Evolutionary conservation across 1,140 invertebrate genomes (phyloP).

Genomic region (Microplitis mediator): DNA sequence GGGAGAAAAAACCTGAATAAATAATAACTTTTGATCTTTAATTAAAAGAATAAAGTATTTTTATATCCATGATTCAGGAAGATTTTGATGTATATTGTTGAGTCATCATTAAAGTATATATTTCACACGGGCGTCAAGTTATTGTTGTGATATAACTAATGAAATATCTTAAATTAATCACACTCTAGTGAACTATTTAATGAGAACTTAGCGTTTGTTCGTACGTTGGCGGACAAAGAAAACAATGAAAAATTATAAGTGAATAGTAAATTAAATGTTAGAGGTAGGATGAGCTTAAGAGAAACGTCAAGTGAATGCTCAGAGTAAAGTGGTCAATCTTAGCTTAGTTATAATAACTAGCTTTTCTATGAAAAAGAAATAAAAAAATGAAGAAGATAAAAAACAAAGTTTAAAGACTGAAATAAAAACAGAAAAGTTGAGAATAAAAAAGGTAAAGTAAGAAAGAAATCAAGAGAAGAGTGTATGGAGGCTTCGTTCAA

Average conservation of each 20-base stretch:
- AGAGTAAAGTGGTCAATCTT: background rate
- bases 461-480: conserved; percentile 10
- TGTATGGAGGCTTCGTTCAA: conserved; percentile 6
- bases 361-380: background rate
- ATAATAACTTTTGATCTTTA: too few species aligned
- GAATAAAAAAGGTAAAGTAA: background rate
- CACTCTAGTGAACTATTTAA: background rate
- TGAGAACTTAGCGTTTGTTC: background rate
- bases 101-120: too few species aligned
- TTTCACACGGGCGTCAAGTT: too few species aligned
- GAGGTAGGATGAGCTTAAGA: background rate
- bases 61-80: too few species aligned
- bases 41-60: too few species aligned
- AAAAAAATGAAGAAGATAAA: background rate
- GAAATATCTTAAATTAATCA: background rate
- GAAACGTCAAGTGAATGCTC: background rate
- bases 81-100: too few species aligned
- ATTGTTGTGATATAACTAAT: background rate
- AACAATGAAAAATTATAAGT: background rate
- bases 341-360: conserved; percentile 4
- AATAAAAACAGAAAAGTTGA: background rate
- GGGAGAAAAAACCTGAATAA: too few species aligned
- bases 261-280: background rate
- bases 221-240: background rate
- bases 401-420: background rate